Evolutionary conservation across 2,888 invertebrate species (phyloP), one percentile per base, ranked within the genome.

Genomic region (Thumatha senex): DNA sequence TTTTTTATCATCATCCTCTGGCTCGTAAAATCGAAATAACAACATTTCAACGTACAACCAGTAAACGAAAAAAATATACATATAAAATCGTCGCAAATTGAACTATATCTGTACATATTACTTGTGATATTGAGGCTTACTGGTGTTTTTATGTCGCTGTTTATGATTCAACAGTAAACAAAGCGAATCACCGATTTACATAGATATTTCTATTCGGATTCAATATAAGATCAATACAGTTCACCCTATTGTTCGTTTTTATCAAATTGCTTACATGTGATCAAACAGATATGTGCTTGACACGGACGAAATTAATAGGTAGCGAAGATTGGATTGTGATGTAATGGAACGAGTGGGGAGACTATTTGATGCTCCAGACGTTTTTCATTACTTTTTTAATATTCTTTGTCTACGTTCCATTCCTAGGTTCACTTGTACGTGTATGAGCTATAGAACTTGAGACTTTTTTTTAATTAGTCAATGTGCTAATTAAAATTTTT

Each of bases 251-350:
- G 14, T 47, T 40, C 43, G 40, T 31, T 3, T 24, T 40, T 38
- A 44, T 48, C 34, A 40, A 48, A 44, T 34, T 33, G 18, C 42
- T 14, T 9, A 7, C 48, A n/a, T 39, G n/a, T 14, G 33, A 56
- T 46, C 42, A 61, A 60, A 49, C 12, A 44, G 44, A 46, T 51
- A 48, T 57, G 50, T 51, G 38, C 42, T 36, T 43, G 48, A 48
- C 42, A 42, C 15, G 30, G 9, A 31, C 38, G 48, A 38, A 48
- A 38, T 42, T 48, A 43, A 43, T 42, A 43, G 42, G 31, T 33
- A 41, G 13, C 29, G 33, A 38, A 43, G 36, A 42, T 48, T 43
- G 48, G 33, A 38, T 39, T 31, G 30, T 12, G 36, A 36, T 35
- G 18, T 11, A 1, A 24, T 11, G 7, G 12, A 31, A 11, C 14